Base-by-base conservation (phyloP, 2,113 vertebrate species). In the Carassius auratus region DNA sequence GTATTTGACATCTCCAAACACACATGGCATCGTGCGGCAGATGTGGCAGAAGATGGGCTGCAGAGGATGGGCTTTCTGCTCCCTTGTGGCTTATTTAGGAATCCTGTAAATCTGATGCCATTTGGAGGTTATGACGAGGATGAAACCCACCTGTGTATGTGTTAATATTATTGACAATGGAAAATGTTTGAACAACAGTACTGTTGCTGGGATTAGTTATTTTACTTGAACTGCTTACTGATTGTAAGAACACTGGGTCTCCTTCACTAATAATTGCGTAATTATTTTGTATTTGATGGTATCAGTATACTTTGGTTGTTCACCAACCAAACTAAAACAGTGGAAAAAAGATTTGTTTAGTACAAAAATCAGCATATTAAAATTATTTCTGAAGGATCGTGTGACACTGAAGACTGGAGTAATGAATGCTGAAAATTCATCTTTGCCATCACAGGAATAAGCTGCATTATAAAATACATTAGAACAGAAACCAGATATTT, bases 1-100 rank as follows among this genome's bases (percentile, higher is more conserved):
- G 92, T 93, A 94, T 94, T 92, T 94, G 93, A 93, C 93, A 91
- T 94, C 90, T 91, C 91, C 87, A 91, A 93, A 92, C 92, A 92
- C 92, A 85, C 76, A 61, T 50, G 86, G 78, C 84, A 77, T 14
- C 38, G 73, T 33, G 85, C 80, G 91, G 91, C 94, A 94, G 92
- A 94, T 94, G 93, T 93, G 91, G 76, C 88, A 66, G 87, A 85
- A 77, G 86, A 86, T 69, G 76, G 83, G 84, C 89, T 90, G 92
- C 88, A 92, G 90, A 92, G 89, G 86, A 89, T 90, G 92, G 90
- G 92, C 91, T 93, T 94, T 69, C 55, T 26, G 57, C 0, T 42
- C 91, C 89, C 88, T 85, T 57, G 26, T 36, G 90, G 62, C n/a
- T 82, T 76, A 86, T 86, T 84, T 73, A 83, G 33, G 68, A 75